Base-by-base conservation (phyloP, 2,888 invertebrate species). In the Himalopsyche anomala region DNA sequence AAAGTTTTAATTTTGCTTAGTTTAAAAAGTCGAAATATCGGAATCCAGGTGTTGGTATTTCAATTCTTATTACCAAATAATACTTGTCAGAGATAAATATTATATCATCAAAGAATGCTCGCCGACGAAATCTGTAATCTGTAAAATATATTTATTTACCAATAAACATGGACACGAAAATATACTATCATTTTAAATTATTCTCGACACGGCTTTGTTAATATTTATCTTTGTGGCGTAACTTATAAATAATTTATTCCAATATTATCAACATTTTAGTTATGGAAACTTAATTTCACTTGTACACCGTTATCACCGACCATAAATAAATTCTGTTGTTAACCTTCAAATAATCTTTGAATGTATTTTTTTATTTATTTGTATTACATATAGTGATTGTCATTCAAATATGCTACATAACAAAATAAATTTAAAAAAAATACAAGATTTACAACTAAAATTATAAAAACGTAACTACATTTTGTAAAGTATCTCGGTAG, bases 221-320 rank as follows among this genome's bases (percentile, higher is more conserved):
- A 62, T 62, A 62, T 51, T 51, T 15, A 51, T 51, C 62, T 62
- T 62, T 6, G 19, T 28, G 28, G 62, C 15, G 28, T 62, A 9
- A 19, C 28, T 62, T 62, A 62, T 62, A 62, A 62, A 62, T 19
- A 19, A 62, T 62, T 62, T 62, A 62, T 62, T 62, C 62, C n/a
- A 19, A 62, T 62, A 62, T 19, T 62, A 56, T 56, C 56, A 62
- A 62, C 62, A 62, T 62, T 62, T 62, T 62, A 62, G 62, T 6
- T 62, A 62, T 62, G 62, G 62, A 62, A 62, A 62, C 62, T 51
- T 51, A 12, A 51, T 51, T 51, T 51, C 51, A 51, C 51, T 19
- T 62, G 62, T 62, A 62, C 11, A 19, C 28, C 19, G 19, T 62
- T 62, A 62, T 62, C 62, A 28, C 9, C 2, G 11, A 19, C 19